These are phyloP conservation scores for Blastobasis adustella DNA, from an alignment of 2,888 invertebrate genomes.

Conservation along the genomic window DNA sequence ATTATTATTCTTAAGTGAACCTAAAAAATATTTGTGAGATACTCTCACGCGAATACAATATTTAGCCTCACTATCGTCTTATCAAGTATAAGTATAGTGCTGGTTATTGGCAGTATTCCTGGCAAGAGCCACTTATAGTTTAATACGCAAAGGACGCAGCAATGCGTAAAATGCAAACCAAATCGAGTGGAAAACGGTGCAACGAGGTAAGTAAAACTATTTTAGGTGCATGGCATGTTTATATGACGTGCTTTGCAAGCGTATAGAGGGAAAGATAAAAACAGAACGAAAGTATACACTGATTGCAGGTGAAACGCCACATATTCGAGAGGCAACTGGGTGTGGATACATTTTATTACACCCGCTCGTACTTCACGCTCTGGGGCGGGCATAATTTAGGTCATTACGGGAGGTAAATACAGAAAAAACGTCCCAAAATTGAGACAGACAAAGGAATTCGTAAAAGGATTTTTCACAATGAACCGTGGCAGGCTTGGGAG, in stretches of 20 bases:
- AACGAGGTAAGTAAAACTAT: slow-evolving; percentile 29
- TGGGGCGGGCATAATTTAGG: not conserved
- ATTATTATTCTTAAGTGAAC: too few relatives aligned
- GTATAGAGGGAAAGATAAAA: too few relatives aligned
- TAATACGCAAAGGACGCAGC: slow-evolving; percentile 45
- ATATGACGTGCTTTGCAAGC: too few relatives aligned
- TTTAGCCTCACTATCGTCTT: too few relatives aligned
- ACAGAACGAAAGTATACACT: too few relatives aligned
- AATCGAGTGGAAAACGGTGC: slow-evolving; percentile 36
- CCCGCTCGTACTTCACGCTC: too few relatives aligned
- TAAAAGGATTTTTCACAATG: slow-evolving; percentile 5
- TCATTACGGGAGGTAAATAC: not conserved
- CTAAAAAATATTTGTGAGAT: too few relatives aligned
- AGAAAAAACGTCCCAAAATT: not conserved
- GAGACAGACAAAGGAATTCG: not conserved
- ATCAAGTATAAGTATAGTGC: not conserved
- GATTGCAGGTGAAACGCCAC: too few relatives aligned
- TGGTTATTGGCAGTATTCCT: not conserved
- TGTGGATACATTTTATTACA: too few relatives aligned
- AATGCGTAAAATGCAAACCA: slow-evolving; percentile 43
- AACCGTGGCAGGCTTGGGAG: not conserved
- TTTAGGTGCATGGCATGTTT: slow-evolving; percentile 6
- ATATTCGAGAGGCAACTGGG: too few relatives aligned
- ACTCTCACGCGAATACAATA: too few relatives aligned
- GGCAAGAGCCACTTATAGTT: slow-evolving; percentile 13